phyloP scores from a whole-genome alignment of 1,140 invertebrate species.

The Drepana arcuata region DNA sequence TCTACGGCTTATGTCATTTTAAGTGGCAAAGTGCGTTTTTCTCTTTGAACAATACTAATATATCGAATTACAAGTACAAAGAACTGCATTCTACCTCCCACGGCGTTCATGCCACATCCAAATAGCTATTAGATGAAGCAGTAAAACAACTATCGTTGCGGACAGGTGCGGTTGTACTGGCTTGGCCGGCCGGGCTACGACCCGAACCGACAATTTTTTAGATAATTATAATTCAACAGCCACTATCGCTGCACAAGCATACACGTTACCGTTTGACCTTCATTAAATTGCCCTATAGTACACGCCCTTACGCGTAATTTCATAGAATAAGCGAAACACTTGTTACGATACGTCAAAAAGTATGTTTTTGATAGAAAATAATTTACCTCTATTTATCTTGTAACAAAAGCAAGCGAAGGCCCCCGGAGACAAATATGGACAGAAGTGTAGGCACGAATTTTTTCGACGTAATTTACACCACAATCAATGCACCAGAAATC shows the following conservation, averaged over 20 bases:
- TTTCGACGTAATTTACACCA: slow-evolving; percentile 43
- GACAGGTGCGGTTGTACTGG: slow-evolving; percentile 29
- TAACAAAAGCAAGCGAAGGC: slow-evolving; percentile 66
- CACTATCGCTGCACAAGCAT: slow-evolving; percentile 39
- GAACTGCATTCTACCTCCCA: too few relatives aligned
- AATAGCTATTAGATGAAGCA: not conserved
- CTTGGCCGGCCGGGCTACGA: slow-evolving; percentile 21
- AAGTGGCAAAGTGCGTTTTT: too few relatives aligned
- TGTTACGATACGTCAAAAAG: slow-evolving; percentile 64
- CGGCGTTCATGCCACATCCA: not conserved
- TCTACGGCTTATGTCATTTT: too few relatives aligned
- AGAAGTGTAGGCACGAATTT: slow-evolving; percentile 54
- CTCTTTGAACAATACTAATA: too few relatives aligned
- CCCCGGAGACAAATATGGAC: slow-evolving; percentile 60
- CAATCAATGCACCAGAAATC: slow-evolving; percentile 46
- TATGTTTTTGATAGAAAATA: slow-evolving; percentile 63
- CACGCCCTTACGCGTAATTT: slow-evolving; percentile 33
- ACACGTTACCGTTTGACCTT: slow-evolving; percentile 47
- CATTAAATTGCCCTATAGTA: slow-evolving; percentile 26
- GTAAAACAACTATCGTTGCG: slow-evolving; percentile 16
- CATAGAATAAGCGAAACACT: slow-evolving; percentile 62
- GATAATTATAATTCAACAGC: slow-evolving; percentile 61
- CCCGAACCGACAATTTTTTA: slow-evolving; percentile 32
- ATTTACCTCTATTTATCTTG: slow-evolving; percentile 71
- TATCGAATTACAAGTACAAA: too few relatives aligned